Base-by-base conservation (phyloP, 2,797 vertebrate genomes). In the Brachyalestes nurse region DNA sequence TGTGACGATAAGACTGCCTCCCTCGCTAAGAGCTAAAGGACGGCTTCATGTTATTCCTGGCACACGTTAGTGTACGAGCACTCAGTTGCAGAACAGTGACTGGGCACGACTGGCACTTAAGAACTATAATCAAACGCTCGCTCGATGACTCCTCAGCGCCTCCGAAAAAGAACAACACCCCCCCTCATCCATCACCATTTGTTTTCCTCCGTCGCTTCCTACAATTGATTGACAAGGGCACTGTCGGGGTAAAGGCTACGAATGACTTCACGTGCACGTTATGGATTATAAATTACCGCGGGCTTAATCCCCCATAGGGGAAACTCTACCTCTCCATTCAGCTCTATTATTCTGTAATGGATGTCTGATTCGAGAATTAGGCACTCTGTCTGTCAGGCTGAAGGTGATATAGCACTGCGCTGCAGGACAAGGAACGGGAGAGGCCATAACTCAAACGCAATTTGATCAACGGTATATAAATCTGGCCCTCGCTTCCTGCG, bases 311-410 rank as follows among this genome's bases (percentile, higher is more conserved):
- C 95, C 96, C 93, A 93, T 95, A 96, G n/a, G 97, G 97, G 96
- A 97, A 97, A 98, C 97, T 95, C 94, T 97, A 97, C 95, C 95
- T 95, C 96, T 96, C 93, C 94, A 96, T 95, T 96, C 96, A 92
- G 94, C 94, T 88, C 97, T 96, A 98, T 98, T 97, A 97, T 95
- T 97, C 95, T 96, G 96, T 97, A 98, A 98, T 98, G 96, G 97
- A 96, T 96, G 97, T 96, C 96, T 97, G 96, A 97, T 96, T 96
- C 95, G 96, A 95, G 95, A 96, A 95, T 96, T 95, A 94, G 93
- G 95, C 93, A 93, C 94, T 93, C 91, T 88, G 90, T 90, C 94
- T 96, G 96, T 97, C 96, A 96, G 90, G 90, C 93, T 94, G 93
- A 94, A 92, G 93, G 94, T 98, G 96, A 98, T 97, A 96, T 97